These are phyloP conservation scores for Synaphobranchus kaupii DNA, from an alignment of 2,797 vertebrate genomes.

Conservation along the genomic window DNA sequence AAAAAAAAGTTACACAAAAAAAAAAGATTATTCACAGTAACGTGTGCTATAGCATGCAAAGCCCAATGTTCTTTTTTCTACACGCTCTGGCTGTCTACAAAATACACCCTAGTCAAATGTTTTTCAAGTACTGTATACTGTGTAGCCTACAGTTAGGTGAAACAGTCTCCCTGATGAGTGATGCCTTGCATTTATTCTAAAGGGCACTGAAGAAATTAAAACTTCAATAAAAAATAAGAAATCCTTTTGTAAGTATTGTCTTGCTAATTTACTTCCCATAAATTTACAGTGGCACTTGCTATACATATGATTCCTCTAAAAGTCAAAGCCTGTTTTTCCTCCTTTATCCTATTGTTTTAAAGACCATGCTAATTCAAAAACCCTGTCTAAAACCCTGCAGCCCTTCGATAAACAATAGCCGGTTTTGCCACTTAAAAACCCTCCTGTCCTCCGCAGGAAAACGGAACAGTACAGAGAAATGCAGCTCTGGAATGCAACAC, in stretches of 20 bases:
- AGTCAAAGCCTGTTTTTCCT: neutral
- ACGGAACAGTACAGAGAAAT: neutral
- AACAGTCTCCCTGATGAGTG: neutral
- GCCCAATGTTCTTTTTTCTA: neutral
- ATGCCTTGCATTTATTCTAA: constrained; percentile 2
- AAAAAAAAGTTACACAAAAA: neutral
- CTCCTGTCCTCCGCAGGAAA: constrained; percentile 17
- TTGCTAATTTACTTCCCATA: neutral
- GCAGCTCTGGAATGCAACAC: neutral
- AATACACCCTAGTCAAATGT: neutral
- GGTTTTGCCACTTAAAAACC: constrained; percentile 23
- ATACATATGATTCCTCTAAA: constrained; percentile 28
- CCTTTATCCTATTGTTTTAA: constrained; percentile 21
- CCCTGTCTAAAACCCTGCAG: neutral
- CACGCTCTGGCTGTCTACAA: neutral
- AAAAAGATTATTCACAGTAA: neutral
- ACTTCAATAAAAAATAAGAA: constrained; percentile 3
- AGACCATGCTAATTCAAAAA: constrained; percentile 23
- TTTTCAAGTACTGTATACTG: neutral
- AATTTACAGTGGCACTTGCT: constrained; percentile 31
- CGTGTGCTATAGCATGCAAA: neutral
- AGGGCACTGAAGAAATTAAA: constrained; percentile 6
- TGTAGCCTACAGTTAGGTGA: neutral
- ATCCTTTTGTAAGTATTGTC: neutral
- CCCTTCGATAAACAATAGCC: constrained; percentile 20